These are phyloP conservation scores for Busseola fusca DNA, from an alignment of 2,888 invertebrate genomes.

Conservation along the genomic window DNA sequence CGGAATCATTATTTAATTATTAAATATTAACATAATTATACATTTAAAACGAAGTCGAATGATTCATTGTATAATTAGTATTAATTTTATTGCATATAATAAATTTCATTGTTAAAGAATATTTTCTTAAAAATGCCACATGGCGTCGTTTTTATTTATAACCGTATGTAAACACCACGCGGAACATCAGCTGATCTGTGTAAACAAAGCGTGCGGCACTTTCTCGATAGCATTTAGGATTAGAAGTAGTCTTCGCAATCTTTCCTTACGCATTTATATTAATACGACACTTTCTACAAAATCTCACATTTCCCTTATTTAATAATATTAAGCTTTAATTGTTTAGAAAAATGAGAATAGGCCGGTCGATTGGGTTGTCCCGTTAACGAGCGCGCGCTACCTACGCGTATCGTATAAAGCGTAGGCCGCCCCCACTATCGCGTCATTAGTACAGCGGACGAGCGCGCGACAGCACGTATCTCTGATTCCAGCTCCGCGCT, in stretches of 20 bases:
- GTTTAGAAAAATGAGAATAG: slow-evolving; percentile 88
- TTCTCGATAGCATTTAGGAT: slow-evolving; percentile 55
- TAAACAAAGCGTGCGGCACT: slow-evolving; percentile 78
- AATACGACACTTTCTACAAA: slow-evolving; percentile 25
- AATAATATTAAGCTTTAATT: slow-evolving; percentile 78
- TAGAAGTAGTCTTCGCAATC: slow-evolving; percentile 29
- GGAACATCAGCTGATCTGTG: slow-evolving; percentile 82
- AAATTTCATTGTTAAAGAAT: slow-evolving; percentile 13
- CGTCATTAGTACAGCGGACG: slow-evolving; percentile 87
- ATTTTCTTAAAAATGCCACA: slow-evolving; percentile 37
- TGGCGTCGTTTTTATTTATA: slow-evolving; percentile 52
- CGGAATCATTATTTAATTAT: slow-evolving; percentile 26
- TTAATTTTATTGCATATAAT: slow-evolving; percentile 7
- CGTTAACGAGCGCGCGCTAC: slow-evolving; percentile 87
- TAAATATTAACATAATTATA: slow-evolving; percentile 7
- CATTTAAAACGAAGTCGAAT: slow-evolving; percentile 13
- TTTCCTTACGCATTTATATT: slow-evolving; percentile 10
- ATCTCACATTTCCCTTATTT: slow-evolving; percentile 59
- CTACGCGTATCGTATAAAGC: slow-evolving; percentile 87
- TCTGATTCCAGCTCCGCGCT: slow-evolving; percentile 81
- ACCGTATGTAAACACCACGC: slow-evolving; percentile 66
- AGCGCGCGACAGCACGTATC: slow-evolving; percentile 87
- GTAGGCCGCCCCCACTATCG: slow-evolving; percentile 86
- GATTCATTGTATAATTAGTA: slow-evolving; percentile 5
- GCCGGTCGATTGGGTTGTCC: slow-evolving; percentile 87